Conservation (phyloP, 2,888 invertebrate species). For the Alsophila aescularia region DNA sequence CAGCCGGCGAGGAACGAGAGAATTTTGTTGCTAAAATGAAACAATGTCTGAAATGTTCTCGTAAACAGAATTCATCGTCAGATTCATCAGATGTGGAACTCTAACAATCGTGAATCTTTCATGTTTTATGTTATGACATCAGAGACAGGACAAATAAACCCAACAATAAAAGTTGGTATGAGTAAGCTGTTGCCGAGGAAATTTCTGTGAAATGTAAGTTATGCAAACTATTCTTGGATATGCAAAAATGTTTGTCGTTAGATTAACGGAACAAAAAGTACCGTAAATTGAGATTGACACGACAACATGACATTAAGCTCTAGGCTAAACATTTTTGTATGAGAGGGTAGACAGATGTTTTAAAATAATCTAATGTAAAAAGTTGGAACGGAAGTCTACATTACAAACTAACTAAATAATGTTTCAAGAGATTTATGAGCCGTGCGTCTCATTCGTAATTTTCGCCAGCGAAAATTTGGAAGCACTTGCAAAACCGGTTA, state of each 20-base stretch:
- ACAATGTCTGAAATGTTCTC: slow-evolving; percentile 54
- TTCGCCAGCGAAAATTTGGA: slow-evolving; percentile 31
- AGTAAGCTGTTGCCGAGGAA: slow-evolving; percentile 15
- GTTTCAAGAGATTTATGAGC: slow-evolving; percentile 24
- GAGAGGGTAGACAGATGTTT: slow-evolving; percentile 2
- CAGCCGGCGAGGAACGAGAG: slow-evolving; percentile 62
- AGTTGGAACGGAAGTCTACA: slow-evolving; percentile 18
- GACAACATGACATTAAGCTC: slow-evolving; percentile 8
- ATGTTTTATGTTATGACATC: slow-evolving; percentile 11
- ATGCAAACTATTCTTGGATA: slow-evolving; percentile 26
- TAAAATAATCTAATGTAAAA: slow-evolving; percentile 10
- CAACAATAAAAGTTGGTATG: slow-evolving; percentile 1
- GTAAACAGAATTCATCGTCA: slow-evolving; percentile 49
- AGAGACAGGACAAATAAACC: neutral
- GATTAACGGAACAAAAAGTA: slow-evolving; percentile 13
- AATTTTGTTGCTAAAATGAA: slow-evolving; percentile 72
- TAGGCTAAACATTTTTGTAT: neutral
- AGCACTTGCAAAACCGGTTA: slow-evolving; percentile 59
- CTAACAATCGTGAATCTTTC: slow-evolving; percentile 7
- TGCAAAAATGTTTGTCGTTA: slow-evolving; percentile 4
- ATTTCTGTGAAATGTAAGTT: slow-evolving; percentile 16
- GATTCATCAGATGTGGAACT: slow-evolving; percentile 3
- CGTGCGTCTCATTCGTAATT: slow-evolving; percentile 27
- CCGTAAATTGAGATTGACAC: slow-evolving; percentile 21
- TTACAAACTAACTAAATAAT: slow-evolving; percentile 27